Evolutionary conservation across 2,113 vertebrate species (phyloP).

Genomic region (Semnornis frantzii): DNA sequence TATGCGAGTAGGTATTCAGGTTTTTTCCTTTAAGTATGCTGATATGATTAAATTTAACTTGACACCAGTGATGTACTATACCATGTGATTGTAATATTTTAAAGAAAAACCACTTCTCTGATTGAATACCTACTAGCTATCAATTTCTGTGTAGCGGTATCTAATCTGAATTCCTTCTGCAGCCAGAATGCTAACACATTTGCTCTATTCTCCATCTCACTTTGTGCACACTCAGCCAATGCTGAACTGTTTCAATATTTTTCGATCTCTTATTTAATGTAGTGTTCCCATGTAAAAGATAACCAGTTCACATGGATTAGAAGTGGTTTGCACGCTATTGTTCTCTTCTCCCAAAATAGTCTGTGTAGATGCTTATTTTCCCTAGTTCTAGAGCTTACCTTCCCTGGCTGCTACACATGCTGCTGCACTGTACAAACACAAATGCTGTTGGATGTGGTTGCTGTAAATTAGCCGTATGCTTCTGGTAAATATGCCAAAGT

Average conservation of each 20-base stretch:
- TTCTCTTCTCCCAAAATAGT: constrained; percentile 23
- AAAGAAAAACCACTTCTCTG: constrained; percentile 46
- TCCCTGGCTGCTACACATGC: neutral
- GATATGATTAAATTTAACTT: constrained; percentile 62
- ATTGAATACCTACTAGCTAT: constrained; percentile 44
- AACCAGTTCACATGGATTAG: constrained; percentile 50
- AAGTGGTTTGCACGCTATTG: constrained; percentile 50
- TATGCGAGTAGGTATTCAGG: neutral
- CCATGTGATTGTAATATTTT: constrained; percentile 44
- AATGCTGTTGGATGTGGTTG: neutral
- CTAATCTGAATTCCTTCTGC: constrained; percentile 49
- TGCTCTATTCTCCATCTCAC: constrained; percentile 1
- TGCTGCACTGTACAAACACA: neutral
- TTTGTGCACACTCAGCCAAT: neutral
- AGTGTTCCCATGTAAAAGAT: constrained; percentile 48
- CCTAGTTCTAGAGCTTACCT: neutral
- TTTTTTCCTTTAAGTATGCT: constrained; percentile 16
- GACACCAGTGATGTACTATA: constrained; percentile 32
- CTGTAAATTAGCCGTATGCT: constrained; percentile 14
- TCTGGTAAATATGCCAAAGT: neutral
- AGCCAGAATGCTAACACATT: neutral
- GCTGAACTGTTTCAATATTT: constrained; percentile 42
- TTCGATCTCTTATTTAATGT: constrained; percentile 54
- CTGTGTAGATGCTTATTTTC: constrained; percentile 18
- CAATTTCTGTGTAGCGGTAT: constrained; percentile 16